These are phyloP conservation scores for Paedocypris micromegethes DNA, from an alignment of 2,797 vertebrate species.

Conservation along the genomic window DNA sequence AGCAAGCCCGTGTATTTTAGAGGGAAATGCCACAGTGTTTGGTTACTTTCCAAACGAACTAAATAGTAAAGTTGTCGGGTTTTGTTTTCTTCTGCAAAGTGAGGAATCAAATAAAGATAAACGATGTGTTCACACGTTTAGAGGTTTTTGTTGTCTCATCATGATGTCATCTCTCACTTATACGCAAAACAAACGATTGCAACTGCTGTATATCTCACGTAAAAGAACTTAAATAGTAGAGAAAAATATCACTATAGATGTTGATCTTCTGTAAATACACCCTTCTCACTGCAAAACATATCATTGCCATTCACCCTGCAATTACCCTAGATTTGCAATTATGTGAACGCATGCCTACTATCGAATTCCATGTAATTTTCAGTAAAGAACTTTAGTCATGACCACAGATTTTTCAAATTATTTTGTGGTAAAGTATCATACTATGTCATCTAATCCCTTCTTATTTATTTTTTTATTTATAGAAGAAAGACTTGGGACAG, in stretches of 20 bases:
- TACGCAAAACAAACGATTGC: not conserved
- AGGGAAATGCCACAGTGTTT: too few relatives aligned
- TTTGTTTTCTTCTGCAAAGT: too few relatives aligned
- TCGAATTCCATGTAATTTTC: slow-evolving; percentile 45
- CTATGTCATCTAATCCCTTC: not conserved
- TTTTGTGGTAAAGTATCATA: slow-evolving; percentile 1
- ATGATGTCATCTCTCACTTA: not conserved
- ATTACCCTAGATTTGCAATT: slow-evolving; percentile 45
- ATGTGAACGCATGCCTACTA: slow-evolving; percentile 40
- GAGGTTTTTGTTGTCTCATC: not conserved
- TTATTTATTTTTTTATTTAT: too few relatives aligned
- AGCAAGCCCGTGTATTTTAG: too few relatives aligned
- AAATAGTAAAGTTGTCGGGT: too few relatives aligned
- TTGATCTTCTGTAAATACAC: slow-evolving; percentile 31
- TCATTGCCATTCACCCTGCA: slow-evolving; percentile 44
- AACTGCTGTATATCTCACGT: not conserved
- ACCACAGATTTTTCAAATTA: slow-evolving; percentile 30
- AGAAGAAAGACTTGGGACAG: too few relatives aligned
- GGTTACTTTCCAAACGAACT: too few relatives aligned
- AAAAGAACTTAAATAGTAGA: slow-evolving; percentile 12
- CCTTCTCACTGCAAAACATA: slow-evolving; percentile 35
- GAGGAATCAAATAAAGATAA: too few relatives aligned
- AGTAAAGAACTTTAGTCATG: slow-evolving; percentile 46
- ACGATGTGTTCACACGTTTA: too few relatives aligned
- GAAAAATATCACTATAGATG: slow-evolving; percentile 36